Conservation (phyloP, 1,140 invertebrate species). For the Ephestia elutella region DNA sequence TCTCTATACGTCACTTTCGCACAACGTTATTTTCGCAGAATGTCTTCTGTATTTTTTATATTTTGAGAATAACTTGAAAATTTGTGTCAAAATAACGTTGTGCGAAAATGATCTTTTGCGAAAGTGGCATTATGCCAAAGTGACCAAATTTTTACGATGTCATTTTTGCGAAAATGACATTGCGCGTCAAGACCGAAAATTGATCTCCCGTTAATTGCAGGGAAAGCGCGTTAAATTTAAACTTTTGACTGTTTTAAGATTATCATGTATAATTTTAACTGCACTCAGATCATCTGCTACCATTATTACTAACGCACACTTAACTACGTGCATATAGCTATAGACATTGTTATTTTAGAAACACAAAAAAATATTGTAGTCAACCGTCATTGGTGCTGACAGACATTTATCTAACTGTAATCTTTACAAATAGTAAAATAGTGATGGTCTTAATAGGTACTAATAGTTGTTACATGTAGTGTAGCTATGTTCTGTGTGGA, state of each 20-base stretch:
- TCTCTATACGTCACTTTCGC: too few species aligned
- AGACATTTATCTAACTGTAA: constrained; percentile 13
- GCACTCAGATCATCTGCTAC: constrained; percentile 21
- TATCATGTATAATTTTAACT: constrained; percentile 12
- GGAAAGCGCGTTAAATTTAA: constrained; percentile 14
- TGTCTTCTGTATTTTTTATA: too few species aligned
- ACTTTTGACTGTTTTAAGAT: constrained; percentile 18
- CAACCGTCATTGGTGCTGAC: constrained; percentile 19
- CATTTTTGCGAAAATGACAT: too few species aligned
- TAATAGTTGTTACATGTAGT: constrained; percentile 24
- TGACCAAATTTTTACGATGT: too few species aligned
- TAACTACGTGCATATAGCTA: constrained; percentile 1
- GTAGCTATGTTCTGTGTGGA: constrained; percentile 46
- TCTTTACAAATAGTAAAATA: not conserved
- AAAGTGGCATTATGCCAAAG: too few species aligned
- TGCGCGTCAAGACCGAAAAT: too few species aligned
- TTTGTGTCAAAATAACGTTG: too few species aligned
- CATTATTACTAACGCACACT: constrained; percentile 28
- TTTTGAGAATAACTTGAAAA: too few species aligned
- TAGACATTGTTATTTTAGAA: not conserved
- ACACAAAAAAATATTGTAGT: constrained; percentile 8
- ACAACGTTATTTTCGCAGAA: too few species aligned
- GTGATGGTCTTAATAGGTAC: constrained; percentile 14
- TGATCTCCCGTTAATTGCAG: constrained; percentile 36
- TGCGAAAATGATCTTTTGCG: too few species aligned